phyloP scores from a whole-genome alignment of 2,113 vertebrate species.

The Phylloscopus trochiloides region DNA sequence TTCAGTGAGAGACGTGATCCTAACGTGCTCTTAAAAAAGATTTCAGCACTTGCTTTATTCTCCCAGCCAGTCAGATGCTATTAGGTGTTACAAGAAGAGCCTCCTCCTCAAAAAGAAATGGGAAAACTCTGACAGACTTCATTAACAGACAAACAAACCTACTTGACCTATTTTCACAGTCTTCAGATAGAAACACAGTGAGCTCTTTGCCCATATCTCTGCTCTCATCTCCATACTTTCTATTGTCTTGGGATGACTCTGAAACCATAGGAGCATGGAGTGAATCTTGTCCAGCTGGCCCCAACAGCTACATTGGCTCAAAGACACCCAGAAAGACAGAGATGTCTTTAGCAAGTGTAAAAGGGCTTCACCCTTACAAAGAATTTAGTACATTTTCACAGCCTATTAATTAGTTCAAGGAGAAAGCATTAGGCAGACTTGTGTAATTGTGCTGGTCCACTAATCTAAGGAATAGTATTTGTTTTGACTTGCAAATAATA shows the following conservation, averaged over 20 bases:
- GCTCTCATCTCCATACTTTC: conserved; percentile 22
- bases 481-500: conserved; percentile 62
- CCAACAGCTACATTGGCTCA: background rate
- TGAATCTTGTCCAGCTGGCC: conserved; percentile 42
- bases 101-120: background rate
- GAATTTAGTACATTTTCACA: background rate
- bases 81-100: background rate
- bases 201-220: conserved; percentile 9
- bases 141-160: conserved; percentile 29
- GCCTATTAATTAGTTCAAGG: background rate
- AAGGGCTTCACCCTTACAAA: conserved; percentile 41
- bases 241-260: conserved; percentile 27
- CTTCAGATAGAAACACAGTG: conserved; percentile 5
- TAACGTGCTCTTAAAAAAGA: background rate
- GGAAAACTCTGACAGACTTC: background rate
- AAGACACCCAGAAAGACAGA: background rate
- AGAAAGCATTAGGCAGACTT: conserved; percentile 21
- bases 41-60: background rate
- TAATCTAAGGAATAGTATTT: conserved; percentile 44
- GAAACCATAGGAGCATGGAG: background rate
- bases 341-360: background rate
- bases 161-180: conserved; percentile 33
- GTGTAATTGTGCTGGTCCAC: conserved; percentile 44
- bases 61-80: background rate
- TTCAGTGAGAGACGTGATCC: background rate